These are phyloP conservation scores for Buathra laborator DNA, from an alignment of 2,888 invertebrate species.

Conservation along the genomic window DNA sequence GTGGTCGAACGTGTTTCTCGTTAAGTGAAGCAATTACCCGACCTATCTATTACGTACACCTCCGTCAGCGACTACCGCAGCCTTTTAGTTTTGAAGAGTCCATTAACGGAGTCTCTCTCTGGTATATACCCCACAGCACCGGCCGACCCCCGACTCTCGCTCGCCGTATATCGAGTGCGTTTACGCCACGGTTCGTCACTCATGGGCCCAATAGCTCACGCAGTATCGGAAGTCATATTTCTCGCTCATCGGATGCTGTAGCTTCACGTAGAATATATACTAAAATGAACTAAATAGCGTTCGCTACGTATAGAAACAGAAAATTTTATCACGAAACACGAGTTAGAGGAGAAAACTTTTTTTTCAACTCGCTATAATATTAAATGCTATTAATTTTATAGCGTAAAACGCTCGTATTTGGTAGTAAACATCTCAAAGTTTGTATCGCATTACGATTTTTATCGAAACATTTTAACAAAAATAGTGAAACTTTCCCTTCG, in stretches of 20 bases:
- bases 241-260: background rate
- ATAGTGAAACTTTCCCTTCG: too few species aligned
- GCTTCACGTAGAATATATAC: background rate
- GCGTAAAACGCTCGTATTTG: too few species aligned
- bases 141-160: conserved; percentile 33
- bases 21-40: conserved; percentile 85
- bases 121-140: conserved; percentile 28
- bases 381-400: too few species aligned
- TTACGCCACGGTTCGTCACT: conserved; percentile 35
- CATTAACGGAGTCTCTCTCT: conserved; percentile 68
- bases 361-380: too few species aligned
- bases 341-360: too few species aligned
- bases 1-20: conserved; percentile 82
- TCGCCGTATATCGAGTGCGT: conserved; percentile 55
- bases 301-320: too few species aligned
- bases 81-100: conserved; percentile 83
- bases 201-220: background rate
- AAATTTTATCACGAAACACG: too few species aligned
- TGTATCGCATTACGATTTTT: too few species aligned
- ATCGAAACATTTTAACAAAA: too few species aligned
- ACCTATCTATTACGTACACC: conserved; percentile 84
- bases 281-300: too few species aligned
- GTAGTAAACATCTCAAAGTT: too few species aligned
- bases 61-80: conserved; percentile 83
- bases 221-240: conserved; percentile 18